Evolutionary conservation across 2,113 vertebrate genomes (phyloP), one percentile per base, ranked within the genome.

Genomic region (Sorex fumeus): DNA sequence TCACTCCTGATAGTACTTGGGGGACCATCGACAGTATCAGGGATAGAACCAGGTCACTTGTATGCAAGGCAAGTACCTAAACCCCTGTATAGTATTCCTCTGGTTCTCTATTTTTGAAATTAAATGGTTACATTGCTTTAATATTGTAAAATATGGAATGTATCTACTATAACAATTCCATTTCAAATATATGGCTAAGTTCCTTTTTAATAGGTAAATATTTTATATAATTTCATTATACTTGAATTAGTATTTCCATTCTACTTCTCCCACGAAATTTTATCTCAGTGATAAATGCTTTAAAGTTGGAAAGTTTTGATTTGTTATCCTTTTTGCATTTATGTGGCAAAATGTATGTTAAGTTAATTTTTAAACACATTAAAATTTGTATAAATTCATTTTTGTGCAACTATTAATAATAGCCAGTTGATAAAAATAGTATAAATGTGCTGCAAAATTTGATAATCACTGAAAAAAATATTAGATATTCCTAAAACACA

Each of bases 281-380:
- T 91, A 18, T 69, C 36, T 30, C 11, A 43, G 8, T 76, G 11
- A 85, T 85, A 60, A 60, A n/a, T 47, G 23, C 34, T 89, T 84
- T 79, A 45, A 84, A 19, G 13, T 25, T 70, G 62, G 3, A 32
- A 85, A 75, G 45, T 53, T 4, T 80, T 91, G 18, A 60, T 79
- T 77, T 79, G 72, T 62, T 45, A 80, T 67, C 12, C 3, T 66
- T 47, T 74, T 79, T 91, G n/a, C 21, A 67, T 84, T 67, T 80
- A 27, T 76, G 27, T 6, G 75, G 60, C 3, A 71, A 93, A 87
- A 88, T 74, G 47, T 67, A 36, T 62, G 50, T 80, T 62, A 40
- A 69, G 75, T 80, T 28, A 69, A 32, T 40, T 74, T 93, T 85
- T 70, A 50, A 11, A 11, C 50, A 57, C 72, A 18, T 8, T 82